These are phyloP conservation scores for Trididemnum clinides DNA, from an alignment of 23 tunicate species.

Conservation along the genomic window DNA sequence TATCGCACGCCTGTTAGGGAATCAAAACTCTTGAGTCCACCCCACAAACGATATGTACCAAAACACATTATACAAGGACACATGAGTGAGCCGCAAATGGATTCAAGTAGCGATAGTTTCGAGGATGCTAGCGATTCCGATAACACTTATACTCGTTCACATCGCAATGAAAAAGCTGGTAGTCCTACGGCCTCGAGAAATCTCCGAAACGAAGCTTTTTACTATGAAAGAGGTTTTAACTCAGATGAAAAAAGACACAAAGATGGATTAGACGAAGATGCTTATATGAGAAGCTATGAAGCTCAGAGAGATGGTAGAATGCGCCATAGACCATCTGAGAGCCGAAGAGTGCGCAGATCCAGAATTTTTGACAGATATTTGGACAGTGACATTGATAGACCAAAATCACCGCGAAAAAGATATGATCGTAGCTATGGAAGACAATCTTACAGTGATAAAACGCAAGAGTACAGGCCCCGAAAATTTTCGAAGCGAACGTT, in stretches of 20 bases:
- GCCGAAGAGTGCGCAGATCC: too few relatives aligned
- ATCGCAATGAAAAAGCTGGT: neutral
- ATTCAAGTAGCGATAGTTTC: neutral
- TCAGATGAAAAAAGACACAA: neutral
- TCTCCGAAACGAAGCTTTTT: neutral
- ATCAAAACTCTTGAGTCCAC: neutral
- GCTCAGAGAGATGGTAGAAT: neutral
- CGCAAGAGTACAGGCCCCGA: too few relatives aligned
- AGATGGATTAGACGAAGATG: neutral
- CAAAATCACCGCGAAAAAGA: too few relatives aligned
- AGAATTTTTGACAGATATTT: too few relatives aligned
- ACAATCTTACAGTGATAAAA: too few relatives aligned
- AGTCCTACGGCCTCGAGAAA: neutral
- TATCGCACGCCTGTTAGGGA: neutral
- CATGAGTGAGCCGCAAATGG: neutral
- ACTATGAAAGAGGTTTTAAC: neutral
- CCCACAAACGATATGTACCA: neutral
- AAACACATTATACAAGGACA: neutral
- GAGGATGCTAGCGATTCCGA: neutral
- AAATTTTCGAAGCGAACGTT: too few relatives aligned
- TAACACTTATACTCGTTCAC: neutral
- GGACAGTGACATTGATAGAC: too few relatives aligned
- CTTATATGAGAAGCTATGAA: slow-evolving; percentile 8
- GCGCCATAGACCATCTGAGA: neutral
- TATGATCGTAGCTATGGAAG: too few relatives aligned